Conservation (phyloP, 2,888 invertebrate species). For the Drosophila borealis region DNA sequence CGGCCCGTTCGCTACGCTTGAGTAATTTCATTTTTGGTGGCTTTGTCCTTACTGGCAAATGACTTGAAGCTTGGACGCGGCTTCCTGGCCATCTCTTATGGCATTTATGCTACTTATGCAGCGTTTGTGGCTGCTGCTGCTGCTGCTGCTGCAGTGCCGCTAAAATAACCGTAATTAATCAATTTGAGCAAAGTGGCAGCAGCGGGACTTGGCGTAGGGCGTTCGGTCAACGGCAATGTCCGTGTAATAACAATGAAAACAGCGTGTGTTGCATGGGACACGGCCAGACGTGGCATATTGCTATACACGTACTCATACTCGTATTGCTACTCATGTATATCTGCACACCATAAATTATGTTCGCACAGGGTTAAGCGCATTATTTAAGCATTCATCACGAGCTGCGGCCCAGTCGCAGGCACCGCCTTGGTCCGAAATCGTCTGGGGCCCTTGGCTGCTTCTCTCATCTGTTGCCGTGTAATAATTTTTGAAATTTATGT, state of each 20-base stretch:
- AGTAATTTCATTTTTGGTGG: constrained; percentile 75
- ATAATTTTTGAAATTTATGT: constrained; percentile 80
- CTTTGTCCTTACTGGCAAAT: constrained; percentile 78
- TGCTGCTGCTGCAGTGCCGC: constrained; percentile 33
- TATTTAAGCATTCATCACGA: constrained; percentile 80
- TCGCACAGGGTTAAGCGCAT: constrained; percentile 83
- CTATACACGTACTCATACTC: constrained; percentile 28
- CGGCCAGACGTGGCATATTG: constrained; percentile 14
- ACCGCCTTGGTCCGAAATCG: constrained; percentile 4
- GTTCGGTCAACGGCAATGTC: constrained; percentile 71
- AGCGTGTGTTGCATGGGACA: constrained; percentile 62
- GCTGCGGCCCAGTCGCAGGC: constrained; percentile 42
- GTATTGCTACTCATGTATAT: constrained; percentile 66
- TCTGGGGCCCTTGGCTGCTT: constrained; percentile 21
- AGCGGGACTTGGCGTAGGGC: constrained; percentile 41
- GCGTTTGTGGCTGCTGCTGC: constrained; percentile 43
- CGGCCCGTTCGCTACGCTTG: constrained; percentile 65
- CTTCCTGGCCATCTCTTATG: constrained; percentile 67
- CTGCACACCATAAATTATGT: constrained; percentile 83
- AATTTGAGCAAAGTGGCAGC: constrained; percentile 77
- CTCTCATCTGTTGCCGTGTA: constrained; percentile 64
- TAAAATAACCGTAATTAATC: constrained; percentile 80
- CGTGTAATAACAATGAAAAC: constrained; percentile 79
- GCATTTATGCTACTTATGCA: constrained; percentile 76
- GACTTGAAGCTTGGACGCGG: constrained; percentile 57